Base-by-base conservation (phyloP, 2,797 vertebrate genomes). In the Lates japonicus region DNA sequence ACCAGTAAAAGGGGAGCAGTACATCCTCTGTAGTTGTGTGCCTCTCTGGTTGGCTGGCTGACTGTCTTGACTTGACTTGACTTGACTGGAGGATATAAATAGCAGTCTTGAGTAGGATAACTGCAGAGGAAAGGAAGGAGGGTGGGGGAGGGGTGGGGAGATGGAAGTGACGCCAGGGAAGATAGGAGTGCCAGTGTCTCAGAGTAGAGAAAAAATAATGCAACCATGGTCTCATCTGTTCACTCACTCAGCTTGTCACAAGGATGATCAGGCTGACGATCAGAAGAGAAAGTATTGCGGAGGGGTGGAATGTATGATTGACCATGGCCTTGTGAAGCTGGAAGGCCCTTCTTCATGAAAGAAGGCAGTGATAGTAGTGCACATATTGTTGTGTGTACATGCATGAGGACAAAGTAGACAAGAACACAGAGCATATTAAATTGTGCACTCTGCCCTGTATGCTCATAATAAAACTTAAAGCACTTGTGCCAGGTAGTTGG, bases 31-130 rank as follows among this genome's bases (percentile, higher is more conserved):
- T 82, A 87, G 78, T 80, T 73, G 81, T 74, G 79, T 70, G 83
- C 82, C 79, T 86, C 81, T 85, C 86, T 85, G 89, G 82, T 79
- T 90, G 87, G 87, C 61, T 89, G 87, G 74, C 75, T 81, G 67
- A 63, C 83, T 87, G 86, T 81, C 86, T 92, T 92, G 87, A 90
- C 90, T 89, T 90, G 86, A 89, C 86, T 85, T 85, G 91, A 90
- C 91, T 90, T 88, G 88, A 90, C 85, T 90, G 88, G 85, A 88
- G 85, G 94, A 92, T 96, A 95, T 95, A 95, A 96, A 96, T 95
- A 95, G 92, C 90, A 69, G 88, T 82, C 90, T 94, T 95, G 93
- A 95, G 93, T 94, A 92, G 91, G 93, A 94, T 93, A 92, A 91
- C 92, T 93, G 93, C 90, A 87, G 86, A 91, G 86, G 82, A 90